Base-by-base conservation (phyloP, 2,113 vertebrate species). In the Ranitomeya imitator region DNA sequence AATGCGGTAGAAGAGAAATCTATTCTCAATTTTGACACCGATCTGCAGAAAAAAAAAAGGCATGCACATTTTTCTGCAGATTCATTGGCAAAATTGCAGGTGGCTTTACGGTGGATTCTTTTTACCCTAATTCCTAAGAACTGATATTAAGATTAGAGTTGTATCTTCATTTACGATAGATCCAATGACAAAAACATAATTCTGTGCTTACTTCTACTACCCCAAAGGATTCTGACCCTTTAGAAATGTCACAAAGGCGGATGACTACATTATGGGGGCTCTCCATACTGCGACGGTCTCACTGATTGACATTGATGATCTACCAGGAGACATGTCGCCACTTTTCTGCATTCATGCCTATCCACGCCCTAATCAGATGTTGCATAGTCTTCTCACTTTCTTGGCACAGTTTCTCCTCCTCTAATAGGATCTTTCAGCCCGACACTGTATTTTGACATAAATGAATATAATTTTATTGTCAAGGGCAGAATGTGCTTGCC, bases 401-500 rank as follows among this genome's bases (percentile, higher is more conserved):
- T 76, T 77, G 78, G 81, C 63, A 73, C 16, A 51, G 60, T 16
- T 13, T n/a, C 77, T 78, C 81, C 45, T 60, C 37, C 57, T 80
- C 51, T 87, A 87, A 80, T 80, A 79, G 77, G 85, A 87, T 80
- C 26, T 7, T 87, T 80, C 85, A 87, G 77, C 51, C 63, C n/a
- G 7, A 60, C 51, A 19, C n/a, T 67, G 85, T 77, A 79, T 79
- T 52, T 54, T 86, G 85, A 86, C 85, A 87, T 67, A 26, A 60
- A 86, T 78, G 85, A 54, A 65, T 87, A 61, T 87, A 87, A 80
- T 87, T 69, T 71, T 87, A 69, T 87, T 87, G 85, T 86, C 85
- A 79, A 79, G 85, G 52, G 85, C 60, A 61, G 59, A 76, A 31
- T n/a, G 51, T 80, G 51, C 37, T 79, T 79, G 74, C 52, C 77